phyloP scores from a whole-genome alignment of 1,140 invertebrate genomes.

The Ostrea denselamellosa region DNA sequence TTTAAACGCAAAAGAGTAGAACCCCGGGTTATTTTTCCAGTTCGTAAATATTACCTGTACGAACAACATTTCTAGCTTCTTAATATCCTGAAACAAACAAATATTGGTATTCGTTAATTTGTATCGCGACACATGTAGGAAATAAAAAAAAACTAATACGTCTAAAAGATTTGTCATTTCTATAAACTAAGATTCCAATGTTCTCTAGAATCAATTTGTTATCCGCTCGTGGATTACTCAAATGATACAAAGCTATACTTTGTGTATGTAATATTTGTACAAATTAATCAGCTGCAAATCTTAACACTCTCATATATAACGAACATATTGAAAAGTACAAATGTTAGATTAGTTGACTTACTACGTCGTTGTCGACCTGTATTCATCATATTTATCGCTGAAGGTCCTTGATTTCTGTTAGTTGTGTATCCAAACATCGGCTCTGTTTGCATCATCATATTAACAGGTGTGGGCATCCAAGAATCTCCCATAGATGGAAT shows the following conservation, averaged over 20 bases:
- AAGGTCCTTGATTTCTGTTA: neutral
- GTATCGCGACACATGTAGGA: too few relatives aligned
- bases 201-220: too few relatives aligned
- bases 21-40: neutral
- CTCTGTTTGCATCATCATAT: neutral
- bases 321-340: neutral
- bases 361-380: neutral
- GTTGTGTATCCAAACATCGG: neutral
- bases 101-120: neutral
- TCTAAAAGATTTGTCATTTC: too few relatives aligned
- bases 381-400: neutral
- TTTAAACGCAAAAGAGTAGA: too few relatives aligned
- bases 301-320: too few relatives aligned
- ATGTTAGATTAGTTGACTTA: neutral
- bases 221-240: too few relatives aligned
- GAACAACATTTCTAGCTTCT: neutral
- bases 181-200: too few relatives aligned
- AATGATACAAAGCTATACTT: too few relatives aligned
- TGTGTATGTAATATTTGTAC: neutral
- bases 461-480: neutral
- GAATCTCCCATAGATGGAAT: neutral
- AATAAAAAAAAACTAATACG: too few relatives aligned
- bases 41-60: neutral
- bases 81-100: conserved; percentile 9
- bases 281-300: too few relatives aligned